Evolutionary conservation across 2,888 invertebrate species (phyloP), one percentile per base, ranked within the genome.

Genomic region (Tiliacea citrago): DNA sequence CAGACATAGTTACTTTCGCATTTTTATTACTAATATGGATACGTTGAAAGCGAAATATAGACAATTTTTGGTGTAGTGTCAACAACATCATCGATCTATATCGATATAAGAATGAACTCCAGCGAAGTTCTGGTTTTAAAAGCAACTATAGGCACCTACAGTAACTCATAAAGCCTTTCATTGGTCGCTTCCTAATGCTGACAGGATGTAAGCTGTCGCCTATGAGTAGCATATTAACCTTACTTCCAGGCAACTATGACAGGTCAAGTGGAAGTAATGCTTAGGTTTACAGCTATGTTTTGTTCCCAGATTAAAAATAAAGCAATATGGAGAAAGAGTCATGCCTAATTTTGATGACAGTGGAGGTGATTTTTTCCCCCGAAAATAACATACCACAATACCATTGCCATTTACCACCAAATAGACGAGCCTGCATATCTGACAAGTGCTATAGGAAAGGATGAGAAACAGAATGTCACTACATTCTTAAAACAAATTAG

Each of bases 151-250:
- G 24, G 2, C 24, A 24, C 2, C 21, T 45, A 72, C 13, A 51
- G 58, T 55, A 49, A 29, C 51, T 62, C 8, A 35, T 21, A 49
- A 2, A 16, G 10, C 29, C n/a, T 53, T n/a, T 42, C 39, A 55
- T 35, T 71, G 21, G 21, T 13, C 24, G 49, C 61, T 62, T 83
- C 68, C 68, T 69, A 61, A 39, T 42, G 47, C 16, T 16, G n/a
- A 79, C 86, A 87, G 83, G 87, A 86, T 74, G 81, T 67, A 16
- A 29, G 70, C 66, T 73, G 78, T 82, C 77, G 74, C 47, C n/a
- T 70, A 87, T 66, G 77, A 68, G 49, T 73, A 66, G 78, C 81
- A 79, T 84, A 83, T 67, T 75, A 79, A 81, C 84, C 84, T 21
- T 29, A 57, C 69, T 29, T 61, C 73, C 60, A 47, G n/a, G n/a